Evolutionary conservation across 2,113 vertebrate genomes (phyloP).

Genomic region (Callospermophilus lateralis): DNA sequence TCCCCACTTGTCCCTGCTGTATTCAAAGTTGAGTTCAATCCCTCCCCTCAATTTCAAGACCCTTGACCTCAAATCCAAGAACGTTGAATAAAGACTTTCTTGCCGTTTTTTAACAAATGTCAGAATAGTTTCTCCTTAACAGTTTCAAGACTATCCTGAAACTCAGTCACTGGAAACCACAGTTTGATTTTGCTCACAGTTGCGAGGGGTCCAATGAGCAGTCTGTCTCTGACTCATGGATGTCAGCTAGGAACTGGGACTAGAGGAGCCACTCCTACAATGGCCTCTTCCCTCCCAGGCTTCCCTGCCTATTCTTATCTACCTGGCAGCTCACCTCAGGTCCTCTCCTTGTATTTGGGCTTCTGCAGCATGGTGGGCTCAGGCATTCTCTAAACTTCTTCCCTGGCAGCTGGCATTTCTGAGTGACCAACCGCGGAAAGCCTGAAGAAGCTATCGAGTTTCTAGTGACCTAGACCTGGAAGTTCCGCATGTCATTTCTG

Average conservation of each 20-base stretch:
- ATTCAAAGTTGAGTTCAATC: background rate
- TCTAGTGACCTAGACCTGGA: background rate
- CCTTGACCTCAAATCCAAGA: background rate
- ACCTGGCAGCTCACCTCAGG: background rate
- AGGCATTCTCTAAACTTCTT: background rate
- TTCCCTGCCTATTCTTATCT: background rate
- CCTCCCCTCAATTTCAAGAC: background rate
- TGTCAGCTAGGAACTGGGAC: background rate
- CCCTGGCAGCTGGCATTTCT: background rate
- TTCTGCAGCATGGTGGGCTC: background rate
- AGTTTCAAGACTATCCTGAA: background rate
- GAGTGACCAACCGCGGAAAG: too few species aligned
- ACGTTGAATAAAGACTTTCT: background rate
- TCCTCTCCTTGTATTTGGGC: background rate
- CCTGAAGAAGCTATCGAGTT: background rate
- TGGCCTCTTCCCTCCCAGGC: background rate
- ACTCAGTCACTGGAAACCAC: background rate
- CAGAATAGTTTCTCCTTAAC: background rate
- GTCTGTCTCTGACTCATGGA: background rate
- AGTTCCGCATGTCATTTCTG: background rate
- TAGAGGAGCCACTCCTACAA: background rate
- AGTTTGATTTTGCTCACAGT: background rate
- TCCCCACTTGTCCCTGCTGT: background rate
- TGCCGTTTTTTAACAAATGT: constrained; percentile 28
- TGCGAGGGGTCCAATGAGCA: background rate